phyloP scores from a whole-genome alignment of 2,797 vertebrate species.

The Oryzias dopingdopingensis region DNA sequence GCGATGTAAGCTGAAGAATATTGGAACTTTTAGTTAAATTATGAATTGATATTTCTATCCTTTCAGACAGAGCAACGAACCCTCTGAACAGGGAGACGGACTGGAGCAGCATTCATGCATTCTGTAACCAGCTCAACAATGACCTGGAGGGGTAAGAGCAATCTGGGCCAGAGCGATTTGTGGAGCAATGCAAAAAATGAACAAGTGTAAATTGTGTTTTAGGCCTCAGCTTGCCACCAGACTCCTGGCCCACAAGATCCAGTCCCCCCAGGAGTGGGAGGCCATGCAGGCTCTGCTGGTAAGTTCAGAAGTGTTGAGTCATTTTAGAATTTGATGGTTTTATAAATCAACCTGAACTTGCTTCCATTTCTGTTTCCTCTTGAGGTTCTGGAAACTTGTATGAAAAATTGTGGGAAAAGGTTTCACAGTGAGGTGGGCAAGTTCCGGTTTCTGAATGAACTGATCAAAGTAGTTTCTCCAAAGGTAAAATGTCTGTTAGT shows the following conservation, averaged over 20 bases:
- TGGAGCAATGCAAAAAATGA: background rate
- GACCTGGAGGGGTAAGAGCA: conserved; percentile 90
- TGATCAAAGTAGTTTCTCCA: conserved; percentile 98
- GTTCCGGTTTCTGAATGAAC: conserved; percentile 97
- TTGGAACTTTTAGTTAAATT: no score
- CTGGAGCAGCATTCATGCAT: conserved; percentile 90
- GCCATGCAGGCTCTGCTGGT: conserved; percentile 94
- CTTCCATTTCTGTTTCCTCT: background rate
- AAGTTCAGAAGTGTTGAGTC: conserved; percentile 48
- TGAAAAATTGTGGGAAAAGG: conserved; percentile 94
- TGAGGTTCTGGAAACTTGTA: conserved; percentile 92
- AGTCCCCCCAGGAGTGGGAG: conserved; percentile 98
- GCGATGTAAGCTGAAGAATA: no score
- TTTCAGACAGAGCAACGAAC: conserved; percentile 92
- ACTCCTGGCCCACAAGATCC: conserved; percentile 96
- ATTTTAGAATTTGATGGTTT: background rate
- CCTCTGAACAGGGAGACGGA: conserved; percentile 93
- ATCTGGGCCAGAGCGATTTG: background rate
- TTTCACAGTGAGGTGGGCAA: conserved; percentile 97
- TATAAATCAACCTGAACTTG: background rate
- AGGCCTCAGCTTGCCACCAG: conserved; percentile 89
- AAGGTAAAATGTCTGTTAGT: conserved; percentile 77
- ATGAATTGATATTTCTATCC: background rate
- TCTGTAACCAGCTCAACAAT: conserved; percentile 94
- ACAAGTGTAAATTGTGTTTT: conserved; percentile 11